A percentile compares a stretch with the other conserved stretches of the same genome.
These are phyloP conservation scores for Hiodon tergisus DNA, from an alignment of 2,113 vertebrate genomes.

Conservation along the genomic window DNA sequence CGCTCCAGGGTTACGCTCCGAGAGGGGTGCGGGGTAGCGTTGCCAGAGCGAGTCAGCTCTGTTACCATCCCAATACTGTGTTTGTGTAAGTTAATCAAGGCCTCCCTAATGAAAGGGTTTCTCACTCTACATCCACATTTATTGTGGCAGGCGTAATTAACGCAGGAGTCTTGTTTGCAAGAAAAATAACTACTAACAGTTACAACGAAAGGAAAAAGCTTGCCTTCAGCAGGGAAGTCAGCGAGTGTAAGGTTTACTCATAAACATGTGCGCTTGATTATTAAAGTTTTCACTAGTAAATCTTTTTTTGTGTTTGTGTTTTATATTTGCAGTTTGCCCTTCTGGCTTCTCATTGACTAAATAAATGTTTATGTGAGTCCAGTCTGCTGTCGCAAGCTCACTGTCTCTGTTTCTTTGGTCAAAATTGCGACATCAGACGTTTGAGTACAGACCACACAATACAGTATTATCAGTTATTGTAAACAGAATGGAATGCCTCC, in stretches of 20 bases:
- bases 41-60: too few species aligned
- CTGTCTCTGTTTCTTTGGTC: background rate
- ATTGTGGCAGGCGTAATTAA: too few species aligned
- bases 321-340: background rate
- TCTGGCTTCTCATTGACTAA: background rate
- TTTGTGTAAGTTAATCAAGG: background rate
- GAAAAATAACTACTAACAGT: too few species aligned
- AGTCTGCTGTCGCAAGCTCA: background rate
- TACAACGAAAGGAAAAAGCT: too few species aligned
- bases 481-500: slow-evolving; percentile 7
- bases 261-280: background rate
- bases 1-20: background rate
- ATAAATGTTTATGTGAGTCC: slow-evolving; percentile 10
- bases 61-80: too few species aligned
- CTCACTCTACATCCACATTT: background rate
- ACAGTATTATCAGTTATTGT: background rate
- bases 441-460: background rate
- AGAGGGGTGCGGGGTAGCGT: background rate
- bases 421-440: slow-evolving; percentile 13
- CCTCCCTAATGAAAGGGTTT: background rate
- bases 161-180: too few species aligned
- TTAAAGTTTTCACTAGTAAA: background rate
- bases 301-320: background rate
- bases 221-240: too few species aligned
- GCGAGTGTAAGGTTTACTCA: background rate